A percentile compares a stretch with the other conserved stretches of the same genome.
phyloP scores from a whole-genome alignment of 2,113 vertebrate genomes.

The Galbula dea region DNA sequence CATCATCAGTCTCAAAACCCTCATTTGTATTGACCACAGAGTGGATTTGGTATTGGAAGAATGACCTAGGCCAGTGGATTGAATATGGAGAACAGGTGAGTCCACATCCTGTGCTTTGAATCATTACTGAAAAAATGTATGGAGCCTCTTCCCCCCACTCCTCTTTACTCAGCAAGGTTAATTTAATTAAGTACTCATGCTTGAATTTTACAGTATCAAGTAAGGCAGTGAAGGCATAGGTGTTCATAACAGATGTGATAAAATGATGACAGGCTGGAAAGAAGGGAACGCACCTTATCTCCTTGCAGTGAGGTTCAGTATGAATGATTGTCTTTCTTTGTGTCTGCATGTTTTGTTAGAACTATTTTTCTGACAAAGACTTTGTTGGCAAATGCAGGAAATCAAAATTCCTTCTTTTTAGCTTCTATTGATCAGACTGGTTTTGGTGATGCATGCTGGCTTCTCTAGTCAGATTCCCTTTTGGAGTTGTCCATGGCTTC shows the following conservation, averaged over 20 bases:
- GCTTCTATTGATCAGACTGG: neutral
- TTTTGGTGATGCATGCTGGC: neutral
- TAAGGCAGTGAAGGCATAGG: neutral
- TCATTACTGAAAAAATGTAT: neutral
- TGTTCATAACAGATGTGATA: neutral
- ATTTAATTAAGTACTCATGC: neutral
- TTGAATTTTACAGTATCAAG: neutral
- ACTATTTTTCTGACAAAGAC: neutral
- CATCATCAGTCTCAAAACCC: conserved; percentile 78
- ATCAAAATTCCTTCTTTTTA: neutral
- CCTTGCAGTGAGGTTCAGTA: neutral
- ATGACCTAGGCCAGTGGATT: conserved; percentile 73
- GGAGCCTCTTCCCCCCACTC: neutral
- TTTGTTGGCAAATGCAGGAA: neutral
- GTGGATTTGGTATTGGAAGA: conserved; percentile 88
- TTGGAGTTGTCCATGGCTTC: neutral
- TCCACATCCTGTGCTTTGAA: neutral
- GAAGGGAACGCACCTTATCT: neutral
- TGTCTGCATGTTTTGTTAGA: neutral
- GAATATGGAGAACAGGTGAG: conserved; percentile 79
- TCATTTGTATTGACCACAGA: conserved; percentile 80
- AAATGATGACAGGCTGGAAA: neutral
- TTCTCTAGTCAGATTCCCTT: neutral
- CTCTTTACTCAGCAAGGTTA: neutral
- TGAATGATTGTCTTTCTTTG: fast-evolving